These are phyloP conservation scores for Sander lucioperca DNA, from an alignment of 2,113 vertebrate species.

Conservation along the genomic window DNA sequence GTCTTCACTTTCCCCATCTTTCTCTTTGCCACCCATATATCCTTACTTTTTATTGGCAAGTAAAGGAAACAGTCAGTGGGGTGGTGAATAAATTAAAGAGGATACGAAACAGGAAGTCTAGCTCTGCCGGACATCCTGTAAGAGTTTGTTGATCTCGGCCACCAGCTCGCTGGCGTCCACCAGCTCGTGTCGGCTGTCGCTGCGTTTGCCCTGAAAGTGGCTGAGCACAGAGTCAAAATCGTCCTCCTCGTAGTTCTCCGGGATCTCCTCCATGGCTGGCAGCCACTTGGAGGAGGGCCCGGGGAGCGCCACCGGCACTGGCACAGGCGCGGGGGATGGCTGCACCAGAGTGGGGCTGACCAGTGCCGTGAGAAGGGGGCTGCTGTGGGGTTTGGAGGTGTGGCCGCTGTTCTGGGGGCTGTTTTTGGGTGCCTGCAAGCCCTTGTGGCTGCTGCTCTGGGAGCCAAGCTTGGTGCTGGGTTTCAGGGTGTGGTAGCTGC, in stretches of 20 bases:
- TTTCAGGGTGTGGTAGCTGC: constrained; percentile 81
- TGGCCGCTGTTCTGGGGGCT: constrained; percentile 71
- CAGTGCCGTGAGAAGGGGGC: constrained; percentile 63
- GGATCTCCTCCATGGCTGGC: constrained; percentile 99
- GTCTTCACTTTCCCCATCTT: constrained; percentile 38
- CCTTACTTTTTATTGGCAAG: constrained; percentile 43
- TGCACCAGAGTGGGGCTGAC: constrained; percentile 75
- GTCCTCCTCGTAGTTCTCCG: constrained; percentile 97
- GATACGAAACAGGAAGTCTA: constrained; percentile 71
- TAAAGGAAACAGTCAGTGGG: constrained; percentile 13
- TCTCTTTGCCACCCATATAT: constrained; percentile 26
- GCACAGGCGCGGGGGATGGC: constrained; percentile 16
- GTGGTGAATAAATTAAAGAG: constrained; percentile 46
- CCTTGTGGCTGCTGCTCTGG: constrained; percentile 77
- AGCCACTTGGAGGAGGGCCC: constrained; percentile 93
- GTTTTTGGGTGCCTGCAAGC: constrained; percentile 65
- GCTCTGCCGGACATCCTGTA: constrained; percentile 96
- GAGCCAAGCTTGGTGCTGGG: constrained; percentile 80
- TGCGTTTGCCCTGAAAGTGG: constrained; percentile 88
- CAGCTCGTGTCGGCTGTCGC: constrained; percentile 94
- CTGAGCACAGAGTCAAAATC: constrained; percentile 96
- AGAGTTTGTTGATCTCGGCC: constrained; percentile 97
- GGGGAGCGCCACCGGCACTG: constrained; percentile 25
- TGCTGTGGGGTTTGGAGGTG: constrained; percentile 49
- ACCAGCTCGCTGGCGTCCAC: constrained; percentile 98